These are phyloP conservation scores for Archivesica marissinica DNA, from an alignment of 1,140 invertebrate genomes.

Conservation along the genomic window DNA sequence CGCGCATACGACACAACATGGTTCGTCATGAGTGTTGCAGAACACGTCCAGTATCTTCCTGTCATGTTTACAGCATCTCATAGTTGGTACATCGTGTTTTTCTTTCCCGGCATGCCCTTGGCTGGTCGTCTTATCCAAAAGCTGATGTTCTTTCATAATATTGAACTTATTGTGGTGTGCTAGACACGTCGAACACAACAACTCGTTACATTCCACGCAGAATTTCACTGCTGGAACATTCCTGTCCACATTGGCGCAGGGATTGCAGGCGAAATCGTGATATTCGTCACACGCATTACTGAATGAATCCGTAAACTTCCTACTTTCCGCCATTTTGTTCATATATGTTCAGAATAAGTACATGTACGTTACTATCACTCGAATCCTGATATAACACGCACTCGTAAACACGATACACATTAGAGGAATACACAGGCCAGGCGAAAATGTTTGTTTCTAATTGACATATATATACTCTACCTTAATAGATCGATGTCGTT, in stretches of 20 bases:
- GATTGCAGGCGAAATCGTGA: neutral
- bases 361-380: too few relatives aligned
- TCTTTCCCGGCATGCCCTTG: neutral
- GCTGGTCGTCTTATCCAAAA: neutral
- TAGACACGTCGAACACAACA: neutral
- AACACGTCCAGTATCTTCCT: constrained; percentile 18
- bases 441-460: too few relatives aligned
- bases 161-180: constrained; percentile 22
- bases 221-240: neutral
- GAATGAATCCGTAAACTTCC: neutral
- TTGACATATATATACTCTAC: too few relatives aligned
- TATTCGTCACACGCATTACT: neutral
- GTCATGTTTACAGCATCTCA: neutral
- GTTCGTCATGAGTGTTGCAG: constrained; percentile 7
- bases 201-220: constrained; percentile 8
- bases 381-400: too few relatives aligned
- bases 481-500: too few relatives aligned
- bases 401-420: too few relatives aligned
- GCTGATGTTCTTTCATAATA: constrained; percentile 19
- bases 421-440: too few relatives aligned
- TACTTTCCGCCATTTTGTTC: neutral
- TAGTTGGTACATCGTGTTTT: neutral
- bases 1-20: neutral
- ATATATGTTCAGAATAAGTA: too few relatives aligned
- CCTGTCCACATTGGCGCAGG: neutral